Conservation (phyloP, 2,113 vertebrate species). For the Ptychochromis oligacanthus region DNA sequence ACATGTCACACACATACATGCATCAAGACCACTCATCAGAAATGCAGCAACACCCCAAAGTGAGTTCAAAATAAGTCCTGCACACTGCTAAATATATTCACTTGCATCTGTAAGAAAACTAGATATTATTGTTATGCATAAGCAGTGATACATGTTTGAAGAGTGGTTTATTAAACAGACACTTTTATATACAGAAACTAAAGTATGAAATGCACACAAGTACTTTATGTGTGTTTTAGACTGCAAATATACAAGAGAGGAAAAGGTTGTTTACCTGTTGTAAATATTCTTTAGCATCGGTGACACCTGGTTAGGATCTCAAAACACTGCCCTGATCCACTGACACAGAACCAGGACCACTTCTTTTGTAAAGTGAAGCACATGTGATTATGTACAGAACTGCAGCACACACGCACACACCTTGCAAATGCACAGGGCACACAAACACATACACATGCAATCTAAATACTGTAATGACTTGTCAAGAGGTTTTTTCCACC, state of each 20-base stretch:
- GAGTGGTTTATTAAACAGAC: not conserved
- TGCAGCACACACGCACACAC: not conserved
- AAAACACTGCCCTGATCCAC: not conserved
- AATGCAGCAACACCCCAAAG: not conserved
- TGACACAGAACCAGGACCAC: not conserved
- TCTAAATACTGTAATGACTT: not conserved
- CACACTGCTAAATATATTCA: not conserved
- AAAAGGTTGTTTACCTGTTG: conserved; percentile 23
- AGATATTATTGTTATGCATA: not conserved
- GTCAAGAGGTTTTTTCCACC: not conserved
- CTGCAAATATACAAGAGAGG: not conserved
- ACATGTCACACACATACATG: not conserved
- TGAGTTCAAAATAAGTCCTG: not conserved
- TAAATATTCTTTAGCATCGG: conserved; percentile 14
- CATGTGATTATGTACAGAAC: not conserved
- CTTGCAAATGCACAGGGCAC: not conserved
- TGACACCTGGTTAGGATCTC: not conserved
- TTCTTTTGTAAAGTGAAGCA: not conserved
- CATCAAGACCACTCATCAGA: not conserved
- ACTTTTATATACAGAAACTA: not conserved
- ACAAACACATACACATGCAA: not conserved
- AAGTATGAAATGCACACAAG: not conserved
- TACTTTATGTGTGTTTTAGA: not conserved
- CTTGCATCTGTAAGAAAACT: not conserved
- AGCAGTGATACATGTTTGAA: not conserved